Base-by-base conservation (phyloP, 1,140 invertebrate species). In the Drosophila pseudoananassae region DNA sequence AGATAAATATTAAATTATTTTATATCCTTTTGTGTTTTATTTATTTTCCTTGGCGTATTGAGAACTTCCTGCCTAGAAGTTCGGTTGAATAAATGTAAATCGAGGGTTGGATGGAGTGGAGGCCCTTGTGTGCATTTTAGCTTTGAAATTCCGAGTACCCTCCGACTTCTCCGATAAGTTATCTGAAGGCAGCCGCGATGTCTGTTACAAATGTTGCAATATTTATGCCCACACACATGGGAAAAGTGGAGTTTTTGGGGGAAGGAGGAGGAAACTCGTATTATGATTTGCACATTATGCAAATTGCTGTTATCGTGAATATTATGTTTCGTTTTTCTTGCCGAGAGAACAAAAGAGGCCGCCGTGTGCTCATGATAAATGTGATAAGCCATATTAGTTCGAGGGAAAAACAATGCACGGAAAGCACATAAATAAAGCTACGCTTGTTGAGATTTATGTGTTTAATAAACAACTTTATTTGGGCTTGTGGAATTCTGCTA, bases 251-350 rank as follows among this genome's bases (percentile, higher is more conserved):
- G 14, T 14, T 14, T 17, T 15, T 40, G 1, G n/a, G 43, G 17
- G 12, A 23, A 47, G 43, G 54, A 54, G 43, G 53, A 59, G 77
- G 82, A 82, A 78, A 74, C 70, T 69, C 76, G 78, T 83, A 87
- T 83, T 88, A 87, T 87, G 78, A 87, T 87, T 87, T 88, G 83
- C 83, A 88, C 83, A 87, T 87, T 87, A 87, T 87, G 83, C 83
- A 87, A 87, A 87, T 87, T 87, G 76, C 71, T 60, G 46, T 81
- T 83, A 87, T 87, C 83, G 83, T 83, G 88, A 88, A 79, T 83
- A 88, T 72, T 78, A 82, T 61, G 73, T 64, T 77, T 57, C 50
- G 38, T 36, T 46, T 45, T 53, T 49, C n/a, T 56, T 43, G 20
- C 40, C 46, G 7, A 36, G 4, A 17, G 66, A 53, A 69, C 51